Percentiles rank a stretch among this genome's conserved stretches.
Conservation (phyloP, 2,888 invertebrate species). For the Phlogophora meticulosa region DNA sequence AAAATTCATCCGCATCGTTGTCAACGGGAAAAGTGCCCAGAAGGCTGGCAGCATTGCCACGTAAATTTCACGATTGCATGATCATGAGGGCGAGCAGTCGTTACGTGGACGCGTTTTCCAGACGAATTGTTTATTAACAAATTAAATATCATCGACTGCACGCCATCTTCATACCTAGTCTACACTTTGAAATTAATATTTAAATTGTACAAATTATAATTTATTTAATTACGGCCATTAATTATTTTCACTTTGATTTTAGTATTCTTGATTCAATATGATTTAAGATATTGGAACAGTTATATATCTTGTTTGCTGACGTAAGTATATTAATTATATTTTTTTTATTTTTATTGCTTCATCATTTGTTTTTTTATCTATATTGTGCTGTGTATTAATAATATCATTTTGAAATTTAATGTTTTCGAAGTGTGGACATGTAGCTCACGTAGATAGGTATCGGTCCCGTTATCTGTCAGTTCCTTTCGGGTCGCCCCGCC, state of each 20-base stretch:
- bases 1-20: no score
- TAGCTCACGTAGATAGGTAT: slow-evolving; percentile 83
- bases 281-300: slow-evolving; percentile 42
- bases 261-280: slow-evolving; percentile 38
- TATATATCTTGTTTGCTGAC: slow-evolving; percentile 41
- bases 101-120: slow-evolving; percentile 65
- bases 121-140: slow-evolving; percentile 55
- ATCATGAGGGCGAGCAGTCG: slow-evolving; percentile 85
- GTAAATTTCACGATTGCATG: no score
- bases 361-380: slow-evolving; percentile 34
- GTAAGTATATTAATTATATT: slow-evolving; percentile 51
- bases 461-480: slow-evolving; percentile 75
- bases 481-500: slow-evolving; percentile 88
- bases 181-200: slow-evolving; percentile 84
- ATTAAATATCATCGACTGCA: slow-evolving; percentile 81
- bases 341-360: slow-evolving; percentile 32
- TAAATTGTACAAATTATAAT: slow-evolving; percentile 23
- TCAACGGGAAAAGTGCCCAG: no score
- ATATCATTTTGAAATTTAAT: slow-evolving; percentile 52
- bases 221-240: slow-evolving; percentile 4
- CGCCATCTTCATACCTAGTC: slow-evolving; percentile 80
- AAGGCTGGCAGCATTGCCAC: no score
- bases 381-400: slow-evolving; percentile 48
- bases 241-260: slow-evolving; percentile 38
- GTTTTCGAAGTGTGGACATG: slow-evolving; percentile 86